A percentile compares a stretch with the other conserved stretches of the same genome.
These are phyloP conservation scores for Echinops telfairi DNA, from an alignment of 2,113 vertebrate genomes.

Conservation along the genomic window DNA sequence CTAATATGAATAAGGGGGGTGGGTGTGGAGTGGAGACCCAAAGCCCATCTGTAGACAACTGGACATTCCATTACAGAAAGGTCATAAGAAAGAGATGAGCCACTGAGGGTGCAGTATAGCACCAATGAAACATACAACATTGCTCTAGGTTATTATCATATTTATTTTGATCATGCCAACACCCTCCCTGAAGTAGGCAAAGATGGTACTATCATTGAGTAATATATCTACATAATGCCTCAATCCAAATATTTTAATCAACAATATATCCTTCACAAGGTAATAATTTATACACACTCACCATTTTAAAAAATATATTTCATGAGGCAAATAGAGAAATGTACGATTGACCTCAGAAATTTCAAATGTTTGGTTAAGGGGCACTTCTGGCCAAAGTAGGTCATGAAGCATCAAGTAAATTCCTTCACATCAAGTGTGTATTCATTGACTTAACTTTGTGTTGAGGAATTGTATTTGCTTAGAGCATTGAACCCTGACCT, in stretches of 20 bases:
- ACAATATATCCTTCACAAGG: neutral
- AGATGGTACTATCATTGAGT: neutral
- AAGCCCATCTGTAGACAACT: too few relatives aligned
- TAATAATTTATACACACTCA: constrained; percentile 11
- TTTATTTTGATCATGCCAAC: constrained; percentile 22
- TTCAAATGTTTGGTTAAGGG: neutral
- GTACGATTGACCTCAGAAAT: neutral
- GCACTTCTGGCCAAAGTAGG: neutral
- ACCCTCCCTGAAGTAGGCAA: neutral
- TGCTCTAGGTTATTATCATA: neutral
- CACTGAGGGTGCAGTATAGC: too few relatives aligned
- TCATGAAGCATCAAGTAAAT: neutral
- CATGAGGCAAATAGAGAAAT: neutral
- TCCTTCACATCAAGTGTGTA: constrained; percentile 12
- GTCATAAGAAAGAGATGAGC: too few relatives aligned
- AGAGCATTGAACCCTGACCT: neutral
- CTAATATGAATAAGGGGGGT: too few relatives aligned
- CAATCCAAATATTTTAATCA: constrained; percentile 1
- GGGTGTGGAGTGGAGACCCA: too few relatives aligned
- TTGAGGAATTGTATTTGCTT: neutral
- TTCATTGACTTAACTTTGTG: constrained; percentile 16
- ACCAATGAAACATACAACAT: too few relatives aligned
- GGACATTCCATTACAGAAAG: too few relatives aligned
- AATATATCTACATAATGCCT: constrained; percentile 15
- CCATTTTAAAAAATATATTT: neutral